These are phyloP conservation scores for Lasiurus borealis DNA, from an alignment of 2,113 vertebrate genomes.

Conservation along the genomic window DNA sequence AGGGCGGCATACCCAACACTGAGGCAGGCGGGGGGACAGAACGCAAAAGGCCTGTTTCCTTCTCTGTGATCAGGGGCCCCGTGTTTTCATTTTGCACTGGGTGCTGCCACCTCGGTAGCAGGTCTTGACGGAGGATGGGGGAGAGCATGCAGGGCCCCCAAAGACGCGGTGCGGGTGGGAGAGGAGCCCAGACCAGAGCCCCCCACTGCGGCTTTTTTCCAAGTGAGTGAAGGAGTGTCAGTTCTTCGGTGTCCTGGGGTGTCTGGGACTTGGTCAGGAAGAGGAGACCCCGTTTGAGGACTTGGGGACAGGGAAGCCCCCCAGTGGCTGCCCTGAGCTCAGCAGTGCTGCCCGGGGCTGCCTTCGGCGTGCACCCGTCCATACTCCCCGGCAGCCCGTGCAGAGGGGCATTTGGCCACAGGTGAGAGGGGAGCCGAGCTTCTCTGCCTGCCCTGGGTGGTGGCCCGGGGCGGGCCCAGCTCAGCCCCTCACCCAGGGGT, in stretches of 20 bases:
- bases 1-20: neutral
- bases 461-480: neutral
- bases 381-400: neutral
- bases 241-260: neutral
- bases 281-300: neutral
- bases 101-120: neutral
- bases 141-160: no score
- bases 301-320: neutral
- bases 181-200: neutral
- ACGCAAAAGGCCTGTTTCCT: neutral
- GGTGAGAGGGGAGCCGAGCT: neutral
- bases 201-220: neutral
- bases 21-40: neutral
- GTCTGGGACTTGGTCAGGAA: neutral
- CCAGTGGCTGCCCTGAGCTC: neutral
- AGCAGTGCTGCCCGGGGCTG: neutral
- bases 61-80: neutral
- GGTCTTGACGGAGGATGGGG: neutral
- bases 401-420: neutral
- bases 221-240: neutral
- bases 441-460: rapidly evolving
- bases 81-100: neutral
- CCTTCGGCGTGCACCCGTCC: rapidly evolving
- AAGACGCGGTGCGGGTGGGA: no score
- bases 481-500: neutral